phyloP scores from a whole-genome alignment of 2,113 vertebrate species.

The Phodopus roborovskii region DNA sequence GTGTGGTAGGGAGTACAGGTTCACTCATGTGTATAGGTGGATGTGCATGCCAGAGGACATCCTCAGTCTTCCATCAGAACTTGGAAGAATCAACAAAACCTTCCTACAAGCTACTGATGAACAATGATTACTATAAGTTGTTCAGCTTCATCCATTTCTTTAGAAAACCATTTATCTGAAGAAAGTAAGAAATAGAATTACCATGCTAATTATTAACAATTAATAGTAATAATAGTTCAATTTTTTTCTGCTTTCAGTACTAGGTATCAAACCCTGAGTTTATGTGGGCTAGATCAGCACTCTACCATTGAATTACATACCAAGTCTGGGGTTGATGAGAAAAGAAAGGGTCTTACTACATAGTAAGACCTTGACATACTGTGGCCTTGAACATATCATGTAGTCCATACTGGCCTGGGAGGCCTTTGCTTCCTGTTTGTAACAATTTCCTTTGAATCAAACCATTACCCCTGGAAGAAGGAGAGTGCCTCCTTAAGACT shows the following conservation, averaged over 20 bases:
- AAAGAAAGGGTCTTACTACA: background rate
- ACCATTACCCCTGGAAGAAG: background rate
- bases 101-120: too few species aligned
- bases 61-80: background rate
- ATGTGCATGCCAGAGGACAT: background rate
- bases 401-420: background rate
- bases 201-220: background rate
- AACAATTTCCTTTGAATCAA: background rate
- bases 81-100: constrained; percentile 12
- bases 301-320: background rate
- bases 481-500: background rate
- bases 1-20: too few species aligned
- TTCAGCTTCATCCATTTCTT: background rate
- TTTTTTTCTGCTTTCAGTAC: background rate
- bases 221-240: background rate
- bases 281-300: background rate
- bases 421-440: too few species aligned
- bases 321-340: background rate
- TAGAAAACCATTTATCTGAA: constrained; percentile 9
- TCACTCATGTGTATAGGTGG: too few species aligned
- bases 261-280: background rate
- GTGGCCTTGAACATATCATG: background rate
- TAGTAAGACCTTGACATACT: background rate
- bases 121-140: constrained; percentile 33
- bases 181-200: constrained; percentile 44